Evolutionary conservation across 2,797 vertebrate genomes (phyloP), one percentile per base, ranked within the genome.

Genomic region (Ateles fusciceps): DNA sequence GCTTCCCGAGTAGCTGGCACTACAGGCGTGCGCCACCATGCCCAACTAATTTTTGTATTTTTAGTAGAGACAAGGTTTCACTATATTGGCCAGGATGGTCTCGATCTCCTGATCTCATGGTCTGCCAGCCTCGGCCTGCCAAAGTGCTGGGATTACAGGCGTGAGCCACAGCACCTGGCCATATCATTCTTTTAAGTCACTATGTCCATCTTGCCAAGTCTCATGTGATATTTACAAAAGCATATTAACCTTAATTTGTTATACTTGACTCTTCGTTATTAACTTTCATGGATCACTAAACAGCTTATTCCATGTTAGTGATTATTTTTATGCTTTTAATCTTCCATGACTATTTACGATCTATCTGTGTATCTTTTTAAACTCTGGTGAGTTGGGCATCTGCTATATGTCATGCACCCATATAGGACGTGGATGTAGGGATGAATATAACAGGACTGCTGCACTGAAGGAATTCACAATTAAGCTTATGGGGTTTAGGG

Each of bases 291-390:
- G 46, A 24, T 92, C 28, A 50, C 52, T 94, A 21, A 75, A 28
- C 26, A 50, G 59, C 19, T 5, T 75, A 46, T 8, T 79, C 86
- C n/a, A 15, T 12, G 22, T 80, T 30, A 19, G 57, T 71, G 44
- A 8, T 72, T 14, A 78, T 61, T 46, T n/a, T 89, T 78, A 30
- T 87, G 39, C 57, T 89, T 81, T 79, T 46, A 71, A 52, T 91
- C 61, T 87, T 72, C 30, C 1, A 0, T 44, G 24, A 11, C 75
- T 89, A 11, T 81, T 85, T 61, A 44, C 1, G 30, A 4, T 86
- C 68, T 88, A 89, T n/a, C 71, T 86, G 39, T 72, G 52, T 39
- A 28, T 75, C 44, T 87, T 75, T 76, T 90, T 61, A 61, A 61
- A 71, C 30, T 50, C 59, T 13, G 3, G 42, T 74, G 33, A 57